These are phyloP conservation scores for Phenganax marumi DNA, from an alignment of 92 coral and sea anemone genomes.

Conservation along the genomic window DNA sequence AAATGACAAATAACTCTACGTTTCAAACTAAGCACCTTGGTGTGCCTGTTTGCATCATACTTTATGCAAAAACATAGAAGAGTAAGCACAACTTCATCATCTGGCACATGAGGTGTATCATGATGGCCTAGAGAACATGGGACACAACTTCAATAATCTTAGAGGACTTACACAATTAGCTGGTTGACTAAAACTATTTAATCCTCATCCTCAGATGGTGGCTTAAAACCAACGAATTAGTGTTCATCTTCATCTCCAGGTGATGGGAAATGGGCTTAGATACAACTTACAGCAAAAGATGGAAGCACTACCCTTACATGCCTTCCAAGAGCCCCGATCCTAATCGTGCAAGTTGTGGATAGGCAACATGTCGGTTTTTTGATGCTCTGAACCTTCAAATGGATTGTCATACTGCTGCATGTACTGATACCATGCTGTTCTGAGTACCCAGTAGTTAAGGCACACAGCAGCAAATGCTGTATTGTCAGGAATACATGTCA, in stretches of 20 bases:
- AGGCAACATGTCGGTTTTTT: constrained; percentile 51
- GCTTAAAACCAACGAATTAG: constrained; percentile 4
- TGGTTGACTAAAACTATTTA: too few relatives aligned
- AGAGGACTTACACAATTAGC: too few relatives aligned
- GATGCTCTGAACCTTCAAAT: constrained; percentile 51
- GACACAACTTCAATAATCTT: too few relatives aligned
- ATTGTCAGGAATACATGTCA: constrained; percentile 28
- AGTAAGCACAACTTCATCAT: too few relatives aligned
- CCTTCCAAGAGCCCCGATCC: constrained; percentile 44
- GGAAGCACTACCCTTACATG: constrained; percentile 46
- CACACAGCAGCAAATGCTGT: constrained; percentile 42
- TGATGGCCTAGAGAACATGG: too few relatives aligned
- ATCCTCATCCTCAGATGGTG: constrained; percentile 19
- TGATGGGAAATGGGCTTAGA: constrained; percentile 50
- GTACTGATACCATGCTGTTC: constrained; percentile 48
- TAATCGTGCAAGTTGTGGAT: constrained; percentile 42
- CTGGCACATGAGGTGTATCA: too few relatives aligned
- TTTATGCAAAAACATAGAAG: too few relatives aligned
- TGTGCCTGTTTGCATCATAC: too few relatives aligned
- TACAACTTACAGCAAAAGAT: constrained; percentile 41
- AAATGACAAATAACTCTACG: background rate
- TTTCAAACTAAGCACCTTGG: background rate
- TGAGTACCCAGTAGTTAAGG: too few relatives aligned
- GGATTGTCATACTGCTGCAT: constrained; percentile 44
- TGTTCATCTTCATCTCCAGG: constrained; percentile 40